These are phyloP conservation scores for Drosophila sp. DNA, from an alignment of 1,140 invertebrate species.

Conservation along the genomic window DNA sequence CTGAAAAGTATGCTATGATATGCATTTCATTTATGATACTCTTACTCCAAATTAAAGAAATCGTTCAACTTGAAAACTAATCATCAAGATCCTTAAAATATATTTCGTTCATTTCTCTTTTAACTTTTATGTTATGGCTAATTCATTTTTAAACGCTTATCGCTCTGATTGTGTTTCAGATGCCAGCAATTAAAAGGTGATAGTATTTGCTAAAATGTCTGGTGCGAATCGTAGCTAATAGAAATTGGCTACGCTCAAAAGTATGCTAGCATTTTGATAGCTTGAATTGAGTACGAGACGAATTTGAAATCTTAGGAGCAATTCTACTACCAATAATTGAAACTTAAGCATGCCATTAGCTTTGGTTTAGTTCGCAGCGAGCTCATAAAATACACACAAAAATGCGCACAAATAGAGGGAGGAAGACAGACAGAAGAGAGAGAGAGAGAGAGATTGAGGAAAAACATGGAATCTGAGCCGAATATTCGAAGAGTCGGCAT, in stretches of 20 bases:
- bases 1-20: conserved; percentile 6
- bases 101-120: too few species aligned
- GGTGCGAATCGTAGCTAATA: background rate
- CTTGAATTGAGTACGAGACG: conserved; percentile 16
- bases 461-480: conserved; percentile 11
- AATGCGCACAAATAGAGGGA: background rate
- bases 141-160: too few species aligned
- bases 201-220: too few species aligned
- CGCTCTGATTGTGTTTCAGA: too few species aligned
- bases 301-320: conserved; percentile 49
- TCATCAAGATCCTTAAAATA: too few species aligned
- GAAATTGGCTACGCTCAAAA: background rate
- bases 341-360: conserved; percentile 79
- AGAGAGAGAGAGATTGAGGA: conserved; percentile 8
- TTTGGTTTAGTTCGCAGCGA: conserved; percentile 58
- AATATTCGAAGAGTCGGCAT: conserved; percentile 42
- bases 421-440: background rate
- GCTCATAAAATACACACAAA: conserved; percentile 50
- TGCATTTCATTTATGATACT: background rate
- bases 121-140: too few species aligned
- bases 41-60: too few species aligned
- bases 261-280: conserved; percentile 16
- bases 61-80: too few species aligned
- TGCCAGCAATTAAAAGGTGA: too few species aligned
- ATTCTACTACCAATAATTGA: conserved; percentile 80